Conservation (phyloP, 1,140 invertebrate genomes). For the Dufourea novaeangliae region DNA sequence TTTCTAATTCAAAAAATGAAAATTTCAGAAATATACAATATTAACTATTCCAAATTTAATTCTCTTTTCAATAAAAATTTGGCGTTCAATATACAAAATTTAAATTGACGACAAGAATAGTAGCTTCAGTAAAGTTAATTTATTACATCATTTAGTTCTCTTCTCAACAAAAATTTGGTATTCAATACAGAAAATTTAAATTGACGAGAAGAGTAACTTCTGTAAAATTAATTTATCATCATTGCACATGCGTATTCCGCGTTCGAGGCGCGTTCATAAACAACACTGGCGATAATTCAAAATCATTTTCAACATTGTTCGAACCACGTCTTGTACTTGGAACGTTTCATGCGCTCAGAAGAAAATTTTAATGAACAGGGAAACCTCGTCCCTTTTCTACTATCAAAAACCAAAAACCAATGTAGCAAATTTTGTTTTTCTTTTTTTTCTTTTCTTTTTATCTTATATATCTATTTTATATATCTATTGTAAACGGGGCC, state of each 20-base stretch:
- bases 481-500: too few species aligned
- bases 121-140: neutral
- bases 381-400: neutral
- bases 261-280: slow-evolving; percentile 6
- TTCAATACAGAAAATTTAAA: neutral
- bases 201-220: neutral
- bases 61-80: neutral
- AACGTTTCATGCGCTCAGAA: slow-evolving; percentile 43
- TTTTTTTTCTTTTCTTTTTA: too few species aligned
- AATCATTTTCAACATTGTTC: neutral
- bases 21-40: too few species aligned
- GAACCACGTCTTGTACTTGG: slow-evolving; percentile 11
- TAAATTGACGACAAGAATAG: neutral
- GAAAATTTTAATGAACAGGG: neutral
- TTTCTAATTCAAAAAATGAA: too few species aligned
- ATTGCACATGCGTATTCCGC: slow-evolving; percentile 21
- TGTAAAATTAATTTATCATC: slow-evolving; percentile 25
- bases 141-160: slow-evolving; percentile 34
- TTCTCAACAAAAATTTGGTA: neutral
- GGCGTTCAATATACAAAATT: neutral
- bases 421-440: too few species aligned
- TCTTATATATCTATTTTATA: too few species aligned
- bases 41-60: neutral
- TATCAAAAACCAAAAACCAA: neutral
- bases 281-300: neutral